A percentile compares a stretch with the other conserved stretches of the same genome.
Evolutionary conservation across 2,113 vertebrate species (phyloP).

Genomic region (Prochilodus magdalenae): DNA sequence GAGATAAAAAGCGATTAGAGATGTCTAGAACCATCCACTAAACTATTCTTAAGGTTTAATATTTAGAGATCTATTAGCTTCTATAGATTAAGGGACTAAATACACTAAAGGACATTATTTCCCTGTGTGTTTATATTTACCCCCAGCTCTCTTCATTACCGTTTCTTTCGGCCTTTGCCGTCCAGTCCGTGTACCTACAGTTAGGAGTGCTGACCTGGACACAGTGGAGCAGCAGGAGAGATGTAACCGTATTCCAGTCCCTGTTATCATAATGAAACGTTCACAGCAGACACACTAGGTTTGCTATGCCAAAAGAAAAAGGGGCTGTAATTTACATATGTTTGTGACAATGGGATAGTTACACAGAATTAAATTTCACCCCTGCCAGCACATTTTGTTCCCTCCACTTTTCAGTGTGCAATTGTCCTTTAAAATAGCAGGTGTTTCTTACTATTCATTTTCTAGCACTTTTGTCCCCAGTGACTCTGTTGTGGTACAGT

Average conservation of each 20-base stretch:
- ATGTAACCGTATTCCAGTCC: neutral
- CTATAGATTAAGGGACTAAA: neutral
- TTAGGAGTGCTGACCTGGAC: neutral
- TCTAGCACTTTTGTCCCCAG: neutral
- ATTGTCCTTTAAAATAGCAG: neutral
- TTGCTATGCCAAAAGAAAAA: neutral
- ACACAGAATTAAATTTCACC: neutral
- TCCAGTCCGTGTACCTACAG: neutral
- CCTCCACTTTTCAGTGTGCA: neutral
- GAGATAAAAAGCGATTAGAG: no score
- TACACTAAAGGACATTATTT: neutral
- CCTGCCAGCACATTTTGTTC: neutral
- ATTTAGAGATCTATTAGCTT: no score
- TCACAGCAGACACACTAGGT: neutral
- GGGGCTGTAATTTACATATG: constrained; percentile 3
- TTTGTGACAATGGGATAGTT: neutral
- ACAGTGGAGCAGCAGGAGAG: neutral
- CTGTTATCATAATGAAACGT: neutral
- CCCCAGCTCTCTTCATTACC: neutral
- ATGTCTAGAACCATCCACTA: no score
- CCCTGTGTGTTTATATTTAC: neutral
- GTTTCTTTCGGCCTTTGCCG: neutral
- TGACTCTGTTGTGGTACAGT: neutral
- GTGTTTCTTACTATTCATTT: neutral
- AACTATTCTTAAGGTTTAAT: no score